phyloP scores from a whole-genome alignment of 2,113 vertebrate genomes.

The Poecilia latipinna region DNA sequence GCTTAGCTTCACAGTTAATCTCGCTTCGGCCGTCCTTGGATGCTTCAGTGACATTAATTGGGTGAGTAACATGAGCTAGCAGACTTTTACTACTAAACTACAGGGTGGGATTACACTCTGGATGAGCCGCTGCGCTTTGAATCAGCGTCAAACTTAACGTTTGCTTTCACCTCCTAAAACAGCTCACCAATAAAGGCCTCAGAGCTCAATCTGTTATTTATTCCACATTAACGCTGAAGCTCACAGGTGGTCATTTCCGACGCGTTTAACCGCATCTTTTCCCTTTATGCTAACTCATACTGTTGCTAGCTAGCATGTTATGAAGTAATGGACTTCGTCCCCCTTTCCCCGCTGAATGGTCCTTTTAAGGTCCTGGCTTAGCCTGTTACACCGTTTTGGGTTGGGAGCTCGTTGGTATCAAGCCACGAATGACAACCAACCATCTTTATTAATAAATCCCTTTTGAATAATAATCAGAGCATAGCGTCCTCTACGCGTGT shows the following conservation, averaged over 20 bases:
- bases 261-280: background rate
- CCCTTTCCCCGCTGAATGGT: slow-evolving; percentile 41
- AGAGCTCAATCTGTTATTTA: too few relatives aligned
- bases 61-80: slow-evolving; percentile 61
- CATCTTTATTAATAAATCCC: background rate
- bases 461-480: background rate
- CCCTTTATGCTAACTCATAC: slow-evolving; percentile 59
- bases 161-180: slow-evolving; percentile 1
- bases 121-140: slow-evolving; percentile 30
- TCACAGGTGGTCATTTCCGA: background rate
- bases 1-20: slow-evolving; percentile 57
- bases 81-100: slow-evolving; percentile 21
- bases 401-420: slow-evolving; percentile 7
- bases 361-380: slow-evolving; percentile 60
- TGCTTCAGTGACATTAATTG: slow-evolving; percentile 62
- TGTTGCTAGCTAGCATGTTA: slow-evolving; percentile 56
- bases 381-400: background rate
- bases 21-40: slow-evolving; percentile 56
- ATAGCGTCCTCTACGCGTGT: slow-evolving; percentile 2
- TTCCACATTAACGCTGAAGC: background rate
- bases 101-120: slow-evolving; percentile 48
- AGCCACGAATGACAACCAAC: background rate
- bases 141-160: slow-evolving; percentile 7
- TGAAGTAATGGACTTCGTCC: slow-evolving; percentile 18
- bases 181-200: background rate